Conservation (phyloP, 1,140 invertebrate genomes). For the Brachionus calyciflorus region DNA sequence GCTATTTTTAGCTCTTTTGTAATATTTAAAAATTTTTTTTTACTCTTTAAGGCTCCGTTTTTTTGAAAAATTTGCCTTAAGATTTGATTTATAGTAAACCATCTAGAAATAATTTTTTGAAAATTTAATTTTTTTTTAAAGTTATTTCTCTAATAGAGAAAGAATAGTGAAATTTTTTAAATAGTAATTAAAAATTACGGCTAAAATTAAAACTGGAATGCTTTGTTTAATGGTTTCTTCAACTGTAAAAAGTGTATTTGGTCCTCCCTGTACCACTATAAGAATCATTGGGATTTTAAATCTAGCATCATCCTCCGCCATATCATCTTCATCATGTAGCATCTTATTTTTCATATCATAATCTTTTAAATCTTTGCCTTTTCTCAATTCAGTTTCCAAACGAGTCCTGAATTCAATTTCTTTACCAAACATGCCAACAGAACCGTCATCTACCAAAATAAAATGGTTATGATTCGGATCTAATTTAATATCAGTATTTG, state of each 20-base stretch:
- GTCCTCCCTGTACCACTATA: slow-evolving; percentile 60
- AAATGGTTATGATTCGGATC: slow-evolving; percentile 43
- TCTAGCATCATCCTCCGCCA: too few relatives aligned
- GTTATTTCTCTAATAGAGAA: too few relatives aligned
- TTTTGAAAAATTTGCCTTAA: too few relatives aligned
- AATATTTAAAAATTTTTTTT: too few relatives aligned
- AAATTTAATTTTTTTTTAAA: too few relatives aligned
- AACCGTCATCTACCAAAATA: slow-evolving; percentile 35
- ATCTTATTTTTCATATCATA: slow-evolving; percentile 50
- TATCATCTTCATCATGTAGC: slow-evolving; percentile 6
- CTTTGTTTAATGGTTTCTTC: slow-evolving; percentile 53
- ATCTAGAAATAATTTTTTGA: too few relatives aligned
- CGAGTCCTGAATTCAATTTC: slow-evolving; percentile 43
- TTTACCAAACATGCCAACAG: slow-evolving; percentile 32
- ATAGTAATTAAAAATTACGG: neutral
- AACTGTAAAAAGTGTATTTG: slow-evolving; percentile 57
- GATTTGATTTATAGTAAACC: too few relatives aligned
- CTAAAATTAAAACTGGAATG: slow-evolving; percentile 58
- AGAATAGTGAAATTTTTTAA: too few relatives aligned
- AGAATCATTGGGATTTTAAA: slow-evolving; percentile 56
- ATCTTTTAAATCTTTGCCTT: slow-evolving; percentile 50
- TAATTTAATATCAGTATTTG: neutral
- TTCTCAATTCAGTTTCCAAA: slow-evolving; percentile 32
- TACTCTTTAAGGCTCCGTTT: too few relatives aligned
- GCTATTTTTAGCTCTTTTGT: too few relatives aligned